Conservation (phyloP, 1,140 invertebrate genomes). For the Brachionus asplanchnoidis region DNA sequence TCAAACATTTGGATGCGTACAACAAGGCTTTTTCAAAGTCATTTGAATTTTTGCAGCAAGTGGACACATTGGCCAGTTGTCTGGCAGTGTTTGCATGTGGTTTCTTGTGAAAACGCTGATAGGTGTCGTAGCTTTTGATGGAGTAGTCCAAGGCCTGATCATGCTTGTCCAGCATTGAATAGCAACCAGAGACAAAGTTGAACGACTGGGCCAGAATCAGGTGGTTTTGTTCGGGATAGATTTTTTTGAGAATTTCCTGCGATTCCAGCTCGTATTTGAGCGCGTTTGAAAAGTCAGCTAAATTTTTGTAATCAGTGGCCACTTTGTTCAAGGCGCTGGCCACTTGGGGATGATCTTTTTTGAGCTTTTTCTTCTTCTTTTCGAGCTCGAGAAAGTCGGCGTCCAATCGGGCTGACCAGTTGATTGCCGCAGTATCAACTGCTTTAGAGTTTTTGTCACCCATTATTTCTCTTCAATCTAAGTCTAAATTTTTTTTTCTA, state of each 20-base stretch:
- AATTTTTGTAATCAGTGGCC: constrained; percentile 9
- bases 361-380: not conserved
- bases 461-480: not conserved
- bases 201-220: not conserved
- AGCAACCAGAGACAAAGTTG: not conserved
- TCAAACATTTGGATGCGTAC: not conserved
- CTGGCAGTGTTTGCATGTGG: not conserved
- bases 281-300: not conserved
- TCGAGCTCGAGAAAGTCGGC: not conserved
- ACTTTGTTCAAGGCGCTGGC: not conserved
- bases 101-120: constrained; percentile 16
- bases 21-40: not conserved
- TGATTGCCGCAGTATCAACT: not conserved
- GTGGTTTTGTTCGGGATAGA: not conserved
- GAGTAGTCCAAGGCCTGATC: not conserved
- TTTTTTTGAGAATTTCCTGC: not conserved
- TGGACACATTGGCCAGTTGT: not conserved
- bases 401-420: not conserved
- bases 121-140: not conserved
- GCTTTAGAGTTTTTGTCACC: not conserved
- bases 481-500: not conserved
- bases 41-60: not conserved
- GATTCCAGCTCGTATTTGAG: not conserved
- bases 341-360: constrained; percentile 2
- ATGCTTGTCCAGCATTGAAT: not conserved